These are phyloP conservation scores for Euglossa dilemma DNA, from an alignment of 1,140 invertebrate species.

Conservation along the genomic window DNA sequence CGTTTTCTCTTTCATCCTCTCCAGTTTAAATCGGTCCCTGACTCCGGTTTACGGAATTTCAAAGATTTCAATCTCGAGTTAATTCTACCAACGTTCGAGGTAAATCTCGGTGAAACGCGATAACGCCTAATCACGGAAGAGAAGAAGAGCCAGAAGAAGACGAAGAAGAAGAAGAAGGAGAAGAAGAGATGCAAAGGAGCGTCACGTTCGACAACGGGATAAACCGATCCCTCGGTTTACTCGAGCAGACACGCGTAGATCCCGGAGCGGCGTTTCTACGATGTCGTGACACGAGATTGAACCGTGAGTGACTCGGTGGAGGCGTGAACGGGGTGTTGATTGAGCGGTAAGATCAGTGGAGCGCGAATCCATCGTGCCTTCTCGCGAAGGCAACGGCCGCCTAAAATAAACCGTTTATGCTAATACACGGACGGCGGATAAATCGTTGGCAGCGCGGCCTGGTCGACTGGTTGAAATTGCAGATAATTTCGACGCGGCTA, in stretches of 20 bases:
- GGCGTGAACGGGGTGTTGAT: conserved; percentile 48
- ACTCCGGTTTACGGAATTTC: too few relatives aligned
- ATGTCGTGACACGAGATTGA: conserved; percentile 46
- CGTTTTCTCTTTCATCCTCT: too few relatives aligned
- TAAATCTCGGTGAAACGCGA: too few relatives aligned
- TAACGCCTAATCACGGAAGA: too few relatives aligned
- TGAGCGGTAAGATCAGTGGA: conserved; percentile 53
- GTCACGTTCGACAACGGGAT: conserved; percentile 14
- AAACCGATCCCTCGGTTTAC: not conserved
- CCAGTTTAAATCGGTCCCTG: too few relatives aligned
- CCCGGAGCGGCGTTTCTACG: conserved; percentile 19
- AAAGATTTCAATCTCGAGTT: too few relatives aligned
- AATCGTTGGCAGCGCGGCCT: conserved; percentile 29
- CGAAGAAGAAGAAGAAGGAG: not conserved
- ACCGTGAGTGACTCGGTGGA: conserved; percentile 29
- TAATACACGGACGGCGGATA: conserved; percentile 35
- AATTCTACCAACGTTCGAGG: too few relatives aligned
- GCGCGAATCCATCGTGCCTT: conserved; percentile 32
- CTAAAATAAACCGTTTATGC: conserved; percentile 51
- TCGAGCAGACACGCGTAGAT: conserved; percentile 12
- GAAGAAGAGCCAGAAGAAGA: not conserved
- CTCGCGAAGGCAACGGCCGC: not conserved
- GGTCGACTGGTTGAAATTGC: conserved; percentile 16
- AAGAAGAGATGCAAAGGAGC: not conserved
- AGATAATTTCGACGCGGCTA: conserved; percentile 43